A percentile compares a stretch with the other conserved stretches of the same genome.
Conservation (phyloP, 2,888 invertebrate species). For the Punctoribates punctum region DNA sequence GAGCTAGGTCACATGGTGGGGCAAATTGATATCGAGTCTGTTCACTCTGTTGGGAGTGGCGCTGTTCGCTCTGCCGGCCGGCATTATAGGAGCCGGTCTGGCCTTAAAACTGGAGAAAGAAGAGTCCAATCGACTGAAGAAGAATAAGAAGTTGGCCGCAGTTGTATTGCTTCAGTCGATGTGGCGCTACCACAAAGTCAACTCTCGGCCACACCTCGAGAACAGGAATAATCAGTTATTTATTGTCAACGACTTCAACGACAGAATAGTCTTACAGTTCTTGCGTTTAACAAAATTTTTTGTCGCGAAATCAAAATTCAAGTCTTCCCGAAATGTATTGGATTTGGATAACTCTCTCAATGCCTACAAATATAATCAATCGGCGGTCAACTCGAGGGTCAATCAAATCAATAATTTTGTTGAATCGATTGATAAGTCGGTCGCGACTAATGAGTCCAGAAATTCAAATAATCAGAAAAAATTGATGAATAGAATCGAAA, state of each 20-base stretch:
- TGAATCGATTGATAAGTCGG: background rate
- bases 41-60: constrained; percentile 23
- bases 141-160: constrained; percentile 2
- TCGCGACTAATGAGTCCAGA: background rate
- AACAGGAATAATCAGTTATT: background rate
- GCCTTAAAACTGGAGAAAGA: constrained; percentile 35
- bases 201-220: background rate
- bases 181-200: background rate
- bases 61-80: constrained; percentile 37
- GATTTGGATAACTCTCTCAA: background rate
- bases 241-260: background rate
- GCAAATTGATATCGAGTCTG: constrained; percentile 21
- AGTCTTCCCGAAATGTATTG: background rate
- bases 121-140: constrained; percentile 5
- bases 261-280: constrained; percentile 24
- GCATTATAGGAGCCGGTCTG: constrained; percentile 36
- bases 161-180: constrained; percentile 31
- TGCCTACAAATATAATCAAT: background rate
- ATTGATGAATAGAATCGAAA: background rate
- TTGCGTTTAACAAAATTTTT: constrained; percentile 9
- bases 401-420: background rate
- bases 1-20: constrained; percentile 28
- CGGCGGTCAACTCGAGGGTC: background rate
- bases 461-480: background rate
- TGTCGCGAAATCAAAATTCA: constrained; percentile 26